Evolutionary conservation across 2,113 vertebrate genomes (phyloP), one percentile per base, ranked within the genome.

Genomic region (Riparia riparia): DNA sequence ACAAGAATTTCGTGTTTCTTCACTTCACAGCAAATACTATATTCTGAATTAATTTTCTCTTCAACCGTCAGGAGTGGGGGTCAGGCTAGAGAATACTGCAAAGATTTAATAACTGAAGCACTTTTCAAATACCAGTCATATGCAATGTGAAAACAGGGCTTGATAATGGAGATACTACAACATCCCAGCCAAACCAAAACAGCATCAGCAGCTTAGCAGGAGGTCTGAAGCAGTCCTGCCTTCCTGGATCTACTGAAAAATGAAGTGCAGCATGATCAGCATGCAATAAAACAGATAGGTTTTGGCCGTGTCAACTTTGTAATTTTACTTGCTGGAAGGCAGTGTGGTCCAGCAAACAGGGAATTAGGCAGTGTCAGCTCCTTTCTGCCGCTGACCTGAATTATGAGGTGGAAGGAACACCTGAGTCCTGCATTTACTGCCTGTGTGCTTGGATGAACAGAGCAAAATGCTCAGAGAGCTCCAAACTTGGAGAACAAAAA

Each of bases 371-470:
- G 28, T 3, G 13, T n/a, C 15, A 31, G 44, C 18, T 77, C 51
- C 51, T 20, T 84, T 50, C 69, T 87, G 73, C 57, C 89, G 17
- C 50, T 26, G 53, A 50, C 22, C 24, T 47, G 45, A 41, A 4
- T 16, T 54, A 53, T 24, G 45, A 86, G 41, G 20, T 28, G 26
- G 53, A 76, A 68, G 13, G 32, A 84, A 79, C 84, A 69, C 66
- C 69, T 44, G 65, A 42, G 73, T 29, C 42, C 78, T 70, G 57
- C 26, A 34, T 19, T 84, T 73, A 49, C 57, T 45, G 60, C 14
- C 31, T 28, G 11, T 1, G 0, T 11, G 45, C 2, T 5, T 1
- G 1, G 24, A 44, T n/a, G 10, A 79, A 82, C 3, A 0, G 20
- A 72, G 10, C 18, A 39, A 66, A 82, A 85, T 10, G 65, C 63